phyloP scores from a whole-genome alignment of 2,113 vertebrate species.

The Maylandia zebra region DNA sequence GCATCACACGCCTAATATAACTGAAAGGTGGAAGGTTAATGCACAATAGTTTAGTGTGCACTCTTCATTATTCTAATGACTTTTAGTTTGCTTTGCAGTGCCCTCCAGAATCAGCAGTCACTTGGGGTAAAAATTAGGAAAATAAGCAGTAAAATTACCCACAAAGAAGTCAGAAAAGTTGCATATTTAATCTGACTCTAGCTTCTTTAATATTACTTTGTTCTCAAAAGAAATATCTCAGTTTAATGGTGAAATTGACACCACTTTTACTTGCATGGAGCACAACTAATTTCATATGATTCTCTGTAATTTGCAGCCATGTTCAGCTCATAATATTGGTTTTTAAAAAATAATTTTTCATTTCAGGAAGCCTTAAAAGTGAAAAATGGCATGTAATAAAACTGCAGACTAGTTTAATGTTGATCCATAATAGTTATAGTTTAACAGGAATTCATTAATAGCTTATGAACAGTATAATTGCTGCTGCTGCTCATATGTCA shows the following conservation, averaged over 20 bases:
- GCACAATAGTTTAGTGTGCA: not conserved
- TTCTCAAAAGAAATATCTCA: not conserved
- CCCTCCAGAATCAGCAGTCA: not conserved
- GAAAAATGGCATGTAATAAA: not conserved
- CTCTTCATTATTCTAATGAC: conserved; percentile 17
- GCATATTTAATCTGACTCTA: not conserved
- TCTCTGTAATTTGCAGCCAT: not conserved
- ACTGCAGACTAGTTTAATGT: not conserved
- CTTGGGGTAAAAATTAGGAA: not conserved
- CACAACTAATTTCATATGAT: not conserved
- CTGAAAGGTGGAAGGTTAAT: conserved; percentile 38
- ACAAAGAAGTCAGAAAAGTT: not conserved
- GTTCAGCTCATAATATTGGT: not conserved
- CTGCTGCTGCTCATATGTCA: not conserved
- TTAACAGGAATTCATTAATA: not conserved
- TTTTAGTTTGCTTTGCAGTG: not conserved
- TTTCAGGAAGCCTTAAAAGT: not conserved
- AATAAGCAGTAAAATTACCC: not conserved
- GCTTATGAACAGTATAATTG: not conserved
- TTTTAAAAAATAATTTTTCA: not conserved
- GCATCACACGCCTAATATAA: conserved; percentile 24
- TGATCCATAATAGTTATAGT: not conserved
- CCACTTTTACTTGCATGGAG: not conserved
- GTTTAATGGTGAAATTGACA: not conserved
- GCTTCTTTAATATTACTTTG: not conserved